Conservation (phyloP, 2,888 invertebrate genomes). For the Tetranychus piercei region DNA sequence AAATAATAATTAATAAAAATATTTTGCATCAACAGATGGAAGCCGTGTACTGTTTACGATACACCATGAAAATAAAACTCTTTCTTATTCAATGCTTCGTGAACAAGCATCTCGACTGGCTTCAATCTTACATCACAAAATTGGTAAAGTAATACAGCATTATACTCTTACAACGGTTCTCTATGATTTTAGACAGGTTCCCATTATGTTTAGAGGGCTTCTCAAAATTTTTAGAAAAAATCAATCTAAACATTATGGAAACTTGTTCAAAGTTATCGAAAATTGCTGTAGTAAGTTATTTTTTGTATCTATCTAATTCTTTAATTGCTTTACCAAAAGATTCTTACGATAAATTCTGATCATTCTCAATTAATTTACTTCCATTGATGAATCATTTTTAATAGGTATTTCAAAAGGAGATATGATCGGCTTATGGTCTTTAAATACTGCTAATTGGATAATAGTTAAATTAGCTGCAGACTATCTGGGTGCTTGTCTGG, state of each 20-base stretch:
- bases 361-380: no score
- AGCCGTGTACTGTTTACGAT: not conserved
- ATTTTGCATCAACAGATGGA: not conserved
- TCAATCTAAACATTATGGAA: no score
- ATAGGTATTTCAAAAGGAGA: slow-evolving; percentile 19
- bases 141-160: slow-evolving; percentile 7
- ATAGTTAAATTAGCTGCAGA: slow-evolving; percentile 18
- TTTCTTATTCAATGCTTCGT: slow-evolving; percentile 15
- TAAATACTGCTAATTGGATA: slow-evolving; percentile 20
- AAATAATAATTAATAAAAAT: not conserved
- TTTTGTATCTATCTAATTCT: no score
- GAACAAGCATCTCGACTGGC: slow-evolving; percentile 18
- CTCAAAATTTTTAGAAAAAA: no score
- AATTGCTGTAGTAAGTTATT: no score
- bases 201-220: no score
- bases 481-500: slow-evolving; percentile 16
- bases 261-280: not conserved
- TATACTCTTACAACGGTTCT: not conserved
- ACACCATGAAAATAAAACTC: slow-evolving; percentile 18
- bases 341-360: not conserved
- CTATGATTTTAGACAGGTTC: not conserved
- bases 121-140: slow-evolving; percentile 14
- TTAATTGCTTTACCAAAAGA: no score
- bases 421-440: slow-evolving; percentile 20
- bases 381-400: not conserved